Conservation (phyloP, 1,140 invertebrate genomes). For the Rhizoglyphus robini region DNA sequence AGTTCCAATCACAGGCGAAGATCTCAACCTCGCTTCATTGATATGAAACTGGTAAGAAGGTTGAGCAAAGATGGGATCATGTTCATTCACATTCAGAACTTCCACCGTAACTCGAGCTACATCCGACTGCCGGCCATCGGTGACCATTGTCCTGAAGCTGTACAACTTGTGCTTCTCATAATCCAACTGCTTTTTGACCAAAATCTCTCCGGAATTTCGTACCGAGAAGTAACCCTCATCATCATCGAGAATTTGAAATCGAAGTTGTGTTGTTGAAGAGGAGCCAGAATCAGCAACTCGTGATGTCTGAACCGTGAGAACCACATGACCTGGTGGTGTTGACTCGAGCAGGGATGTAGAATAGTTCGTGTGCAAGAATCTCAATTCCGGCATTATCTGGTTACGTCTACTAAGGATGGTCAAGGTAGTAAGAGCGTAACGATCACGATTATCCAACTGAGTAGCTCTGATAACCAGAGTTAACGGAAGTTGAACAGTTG, state of each 20-base stretch:
- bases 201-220: slow-evolving; percentile 52
- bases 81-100: slow-evolving; percentile 72
- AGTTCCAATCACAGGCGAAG: slow-evolving; percentile 42
- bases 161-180: slow-evolving; percentile 55
- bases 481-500: slow-evolving; percentile 43
- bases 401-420: slow-evolving; percentile 41
- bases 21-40: slow-evolving; percentile 31
- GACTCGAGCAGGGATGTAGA: slow-evolving; percentile 57
- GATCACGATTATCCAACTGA: slow-evolving; percentile 70
- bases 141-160: slow-evolving; percentile 62
- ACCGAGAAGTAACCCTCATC: slow-evolving; percentile 20
- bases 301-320: slow-evolving; percentile 41
- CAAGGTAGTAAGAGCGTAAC: slow-evolving; percentile 67
- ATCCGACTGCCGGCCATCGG: slow-evolving; percentile 68
- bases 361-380: slow-evolving; percentile 59
- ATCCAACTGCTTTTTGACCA: slow-evolving; percentile 58
- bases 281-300: neutral
- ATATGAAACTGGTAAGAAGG: slow-evolving; percentile 69
- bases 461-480: slow-evolving; percentile 67
- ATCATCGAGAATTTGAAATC: slow-evolving; percentile 22
- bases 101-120: slow-evolving; percentile 56
- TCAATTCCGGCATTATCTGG: slow-evolving; percentile 38
- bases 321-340: slow-evolving; percentile 41
- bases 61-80: slow-evolving; percentile 72
- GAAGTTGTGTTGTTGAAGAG: neutral